phyloP scores from a whole-genome alignment of 2,113 vertebrate genomes.

The Lipotes vexillifer region DNA sequence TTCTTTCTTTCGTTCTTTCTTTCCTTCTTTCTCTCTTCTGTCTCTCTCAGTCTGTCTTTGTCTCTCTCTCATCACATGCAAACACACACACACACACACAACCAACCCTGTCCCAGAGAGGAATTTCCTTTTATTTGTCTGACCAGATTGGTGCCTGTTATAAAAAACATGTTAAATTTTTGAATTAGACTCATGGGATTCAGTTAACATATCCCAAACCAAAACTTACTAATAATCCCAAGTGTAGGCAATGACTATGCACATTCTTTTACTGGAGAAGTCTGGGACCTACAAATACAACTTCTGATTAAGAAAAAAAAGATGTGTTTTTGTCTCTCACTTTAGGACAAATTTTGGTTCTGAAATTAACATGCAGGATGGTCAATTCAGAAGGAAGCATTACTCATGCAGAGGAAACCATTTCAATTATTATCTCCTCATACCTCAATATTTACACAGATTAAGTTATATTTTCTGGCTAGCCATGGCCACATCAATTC shows the following conservation, averaged over 20 bases:
- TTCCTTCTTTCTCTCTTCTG: not conserved
- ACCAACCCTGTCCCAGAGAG: not conserved
- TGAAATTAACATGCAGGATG: not conserved
- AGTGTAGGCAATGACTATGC: not conserved
- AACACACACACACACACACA: not conserved
- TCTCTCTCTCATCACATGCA: not conserved
- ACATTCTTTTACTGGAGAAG: not conserved
- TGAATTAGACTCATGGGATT: not conserved
- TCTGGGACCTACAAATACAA: not conserved
- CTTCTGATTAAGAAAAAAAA: not conserved
- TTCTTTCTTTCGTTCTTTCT: not conserved
- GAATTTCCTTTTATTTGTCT: not conserved
- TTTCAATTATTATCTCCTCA: not conserved
- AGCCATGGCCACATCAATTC: not conserved
- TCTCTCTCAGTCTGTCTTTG: not conserved
- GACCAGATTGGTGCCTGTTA: not conserved
- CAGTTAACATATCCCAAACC: not conserved
- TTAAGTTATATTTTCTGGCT: not conserved
- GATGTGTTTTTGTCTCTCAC: not conserved
- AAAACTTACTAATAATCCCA: not conserved
- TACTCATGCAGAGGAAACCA: not conserved
- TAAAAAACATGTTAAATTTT: not conserved
- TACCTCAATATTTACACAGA: not conserved
- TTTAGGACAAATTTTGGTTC: not conserved
- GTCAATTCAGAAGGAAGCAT: not conserved